These are phyloP conservation scores for Pseudomyrmex dendroicus DNA, from an alignment of 1,140 invertebrate genomes.

Conservation along the genomic window DNA sequence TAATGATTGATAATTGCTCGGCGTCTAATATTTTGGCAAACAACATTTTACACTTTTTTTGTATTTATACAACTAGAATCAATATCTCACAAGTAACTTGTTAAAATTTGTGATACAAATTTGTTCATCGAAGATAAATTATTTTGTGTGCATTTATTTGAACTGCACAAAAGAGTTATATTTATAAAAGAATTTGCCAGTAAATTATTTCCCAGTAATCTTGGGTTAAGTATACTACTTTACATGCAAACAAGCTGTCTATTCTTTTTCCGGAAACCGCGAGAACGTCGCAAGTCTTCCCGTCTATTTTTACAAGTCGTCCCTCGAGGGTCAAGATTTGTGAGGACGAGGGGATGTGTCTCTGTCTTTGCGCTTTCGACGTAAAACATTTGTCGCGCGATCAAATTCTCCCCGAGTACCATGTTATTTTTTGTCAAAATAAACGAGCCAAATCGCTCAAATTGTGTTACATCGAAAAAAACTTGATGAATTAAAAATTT, in stretches of 20 bases:
- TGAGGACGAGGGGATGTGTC: slow-evolving; percentile 8
- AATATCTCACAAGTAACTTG: not conserved
- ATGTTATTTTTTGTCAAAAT: slow-evolving; percentile 40
- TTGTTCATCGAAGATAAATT: slow-evolving; percentile 9
- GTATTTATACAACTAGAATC: not conserved
- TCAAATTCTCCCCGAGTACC: slow-evolving; percentile 6
- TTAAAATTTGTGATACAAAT: not conserved
- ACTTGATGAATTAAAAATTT: not conserved
- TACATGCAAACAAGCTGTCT: slow-evolving; percentile 26
- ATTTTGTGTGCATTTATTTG: not conserved
- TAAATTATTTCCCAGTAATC: not conserved
- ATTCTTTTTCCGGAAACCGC: slow-evolving; percentile 21
- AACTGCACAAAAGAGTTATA: not conserved
- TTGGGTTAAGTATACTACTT: not conserved
- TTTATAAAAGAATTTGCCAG: not conserved
- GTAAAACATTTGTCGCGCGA: slow-evolving; percentile 49
- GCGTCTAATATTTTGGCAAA: too few relatives aligned
- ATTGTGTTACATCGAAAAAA: slow-evolving; percentile 24
- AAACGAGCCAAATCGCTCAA: slow-evolving; percentile 28
- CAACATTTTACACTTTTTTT: not conserved
- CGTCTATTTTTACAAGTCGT: slow-evolving; percentile 56
- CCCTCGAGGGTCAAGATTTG: slow-evolving; percentile 50
- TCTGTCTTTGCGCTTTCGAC: slow-evolving; percentile 36
- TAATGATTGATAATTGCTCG: too few relatives aligned
- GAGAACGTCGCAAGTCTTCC: slow-evolving; percentile 17